Base-by-base conservation (phyloP, 2,113 vertebrate genomes). In the Mustelus asterias region DNA sequence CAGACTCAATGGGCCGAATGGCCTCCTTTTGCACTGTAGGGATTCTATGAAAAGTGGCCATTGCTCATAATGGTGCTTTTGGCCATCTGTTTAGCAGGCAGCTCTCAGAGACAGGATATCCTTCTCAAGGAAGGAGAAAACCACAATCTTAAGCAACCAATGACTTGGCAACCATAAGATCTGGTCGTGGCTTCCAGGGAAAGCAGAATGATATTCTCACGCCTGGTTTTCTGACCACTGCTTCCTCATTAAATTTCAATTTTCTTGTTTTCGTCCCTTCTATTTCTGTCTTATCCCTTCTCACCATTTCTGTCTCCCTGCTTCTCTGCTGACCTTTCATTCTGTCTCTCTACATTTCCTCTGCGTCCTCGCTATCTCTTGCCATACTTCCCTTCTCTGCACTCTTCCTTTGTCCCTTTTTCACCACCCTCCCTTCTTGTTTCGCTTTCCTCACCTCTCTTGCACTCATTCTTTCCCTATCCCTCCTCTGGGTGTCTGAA, bases 391-490 rank as follows among this genome's bases (percentile, higher is more conserved):
- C 80, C 80, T 85, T 26, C 22, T 88, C 44, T 88, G 3, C 41
- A 20, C 1, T 18, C 80, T 41, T 88, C 44, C 20, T 26, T 54
- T 88, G 22, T 54, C 22, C 1, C 24, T 44, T 60, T 60, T 63
- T 41, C 16, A 22, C 2, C 33, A 63, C 48, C 29, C n/a, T 96
- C 70, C 69, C 96, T 96, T n/a, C 92, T 83, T 67, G 26, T n/a
- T 96, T n/a, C n/a, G 83, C 24, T 95, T 96, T 83, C 7, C 22
- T 60, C 41, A 95, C 80, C 24, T 37, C 20, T 96, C 63, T 96
- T 95, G 48, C 41, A 67, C 80, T 95, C 54, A 41, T 41, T 41
- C 37, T 83, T 83, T 37, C n/a, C 80, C 37, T 83, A 41, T 13
- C 10, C 2, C 22, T 88, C 44, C 26, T 83, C 37, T 11, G 9